A percentile compares a stretch with the other conserved stretches of the same genome.
phyloP scores from a whole-genome alignment of 2,113 vertebrate genomes.

The Ia io region DNA sequence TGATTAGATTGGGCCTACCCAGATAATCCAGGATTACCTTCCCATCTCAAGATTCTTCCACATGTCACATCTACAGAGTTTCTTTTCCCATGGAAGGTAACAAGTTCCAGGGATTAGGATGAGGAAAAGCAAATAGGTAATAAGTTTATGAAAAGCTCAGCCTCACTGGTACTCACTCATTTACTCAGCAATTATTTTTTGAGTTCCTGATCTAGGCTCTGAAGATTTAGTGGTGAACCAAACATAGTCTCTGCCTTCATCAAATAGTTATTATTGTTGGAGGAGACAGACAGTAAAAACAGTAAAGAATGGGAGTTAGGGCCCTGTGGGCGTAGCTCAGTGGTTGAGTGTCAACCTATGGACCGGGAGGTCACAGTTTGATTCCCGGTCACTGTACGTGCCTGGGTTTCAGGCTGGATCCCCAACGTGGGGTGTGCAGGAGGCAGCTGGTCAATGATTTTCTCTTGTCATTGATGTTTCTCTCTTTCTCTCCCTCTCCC shows the following conservation, averaged over 20 bases:
- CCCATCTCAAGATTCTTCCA: neutral
- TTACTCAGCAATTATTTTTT: neutral
- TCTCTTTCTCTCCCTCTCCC: no score
- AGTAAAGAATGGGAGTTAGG: neutral
- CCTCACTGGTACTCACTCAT: neutral
- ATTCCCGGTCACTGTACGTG: no score
- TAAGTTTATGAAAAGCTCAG: neutral
- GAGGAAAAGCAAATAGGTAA: neutral
- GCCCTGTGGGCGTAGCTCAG: no score
- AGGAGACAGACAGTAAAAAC: neutral
- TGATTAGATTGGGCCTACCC: neutral
- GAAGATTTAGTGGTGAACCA: neutral
- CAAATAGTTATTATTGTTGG: neutral
- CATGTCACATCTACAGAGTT: neutral
- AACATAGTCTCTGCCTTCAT: neutral
- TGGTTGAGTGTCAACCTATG: no score
- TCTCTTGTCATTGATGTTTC: no score
- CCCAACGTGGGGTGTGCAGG: no score
- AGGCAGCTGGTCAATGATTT: no score
- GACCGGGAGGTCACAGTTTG: no score
- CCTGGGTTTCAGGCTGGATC: no score
- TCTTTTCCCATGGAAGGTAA: neutral
- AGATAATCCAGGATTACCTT: neutral
- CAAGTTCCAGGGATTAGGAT: neutral
- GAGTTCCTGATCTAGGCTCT: neutral